These are phyloP conservation scores for Digitonthophagus gazella DNA, from an alignment of 2,888 invertebrate species.

Conservation along the genomic window DNA sequence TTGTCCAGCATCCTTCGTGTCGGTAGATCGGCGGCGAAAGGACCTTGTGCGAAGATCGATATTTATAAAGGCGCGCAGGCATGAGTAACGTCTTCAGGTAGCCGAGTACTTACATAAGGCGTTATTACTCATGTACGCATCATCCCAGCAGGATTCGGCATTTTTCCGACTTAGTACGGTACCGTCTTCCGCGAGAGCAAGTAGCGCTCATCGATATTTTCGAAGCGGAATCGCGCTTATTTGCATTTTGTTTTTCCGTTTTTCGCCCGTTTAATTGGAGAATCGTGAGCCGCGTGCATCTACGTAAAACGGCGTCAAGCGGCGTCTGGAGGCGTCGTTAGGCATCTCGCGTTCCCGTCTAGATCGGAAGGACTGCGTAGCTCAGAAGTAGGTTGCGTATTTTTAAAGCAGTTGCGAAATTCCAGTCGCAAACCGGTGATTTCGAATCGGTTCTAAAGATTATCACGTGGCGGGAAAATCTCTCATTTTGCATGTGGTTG, in stretches of 20 bases:
- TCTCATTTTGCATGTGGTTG: background rate
- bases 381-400: conserved; percentile 11
- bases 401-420: conserved; percentile 12
- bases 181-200: background rate
- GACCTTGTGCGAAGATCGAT: background rate
- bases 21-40: background rate
- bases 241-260: conserved; percentile 10
- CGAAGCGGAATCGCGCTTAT: background rate
- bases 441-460: background rate
- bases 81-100: background rate
- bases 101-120: background rate
- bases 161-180: background rate
- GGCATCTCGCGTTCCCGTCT: background rate
- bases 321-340: background rate
- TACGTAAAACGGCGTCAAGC: too few relatives aligned
- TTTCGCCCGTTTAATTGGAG: conserved; percentile 3
- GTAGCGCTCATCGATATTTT: background rate
- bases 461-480: background rate
- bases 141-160: background rate
- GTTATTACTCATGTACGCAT: background rate
- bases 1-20: background rate
- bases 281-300: conserved; percentile 8
- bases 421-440: background rate
- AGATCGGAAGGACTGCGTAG: background rate
- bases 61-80: background rate